These are phyloP conservation scores for Eurytoma adleriae DNA, from an alignment of 2,888 invertebrate genomes.

Conservation along the genomic window DNA sequence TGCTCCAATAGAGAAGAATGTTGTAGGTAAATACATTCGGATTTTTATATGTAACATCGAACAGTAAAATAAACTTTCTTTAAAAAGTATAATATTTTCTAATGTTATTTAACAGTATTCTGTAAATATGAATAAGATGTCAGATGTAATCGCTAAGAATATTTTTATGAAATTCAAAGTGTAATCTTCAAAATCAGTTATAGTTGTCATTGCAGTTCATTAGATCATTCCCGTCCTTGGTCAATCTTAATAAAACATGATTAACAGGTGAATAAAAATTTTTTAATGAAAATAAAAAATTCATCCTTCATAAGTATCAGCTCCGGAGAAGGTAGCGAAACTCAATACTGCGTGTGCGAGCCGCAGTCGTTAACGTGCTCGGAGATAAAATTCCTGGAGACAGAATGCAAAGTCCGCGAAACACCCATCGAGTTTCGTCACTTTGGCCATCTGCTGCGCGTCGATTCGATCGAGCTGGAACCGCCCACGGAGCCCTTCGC, in stretches of 20 bases:
- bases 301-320: neutral
- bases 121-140: neutral
- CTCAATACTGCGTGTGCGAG: no score
- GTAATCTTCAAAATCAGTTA: neutral
- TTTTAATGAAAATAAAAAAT: neutral
- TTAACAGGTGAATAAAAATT: neutral
- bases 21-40: neutral
- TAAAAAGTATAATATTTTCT: neutral
- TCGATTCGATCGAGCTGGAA: neutral
- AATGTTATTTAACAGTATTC: neutral
- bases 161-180: neutral
- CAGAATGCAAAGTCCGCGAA: neutral
- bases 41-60: no score
- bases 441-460: neutral
- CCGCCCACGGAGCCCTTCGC: constrained; percentile 38
- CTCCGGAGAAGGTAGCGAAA: neutral
- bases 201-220: no score
- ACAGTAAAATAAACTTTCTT: neutral
- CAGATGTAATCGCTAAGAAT: neutral
- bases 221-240: no score
- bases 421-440: constrained; percentile 38
- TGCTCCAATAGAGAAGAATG: neutral
- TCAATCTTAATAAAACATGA: neutral
- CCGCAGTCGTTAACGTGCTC: neutral
- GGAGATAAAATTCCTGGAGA: neutral